These are phyloP conservation scores for Drosophila sulfurigaster DNA, from an alignment of 1,140 invertebrate genomes.

Conservation along the genomic window DNA sequence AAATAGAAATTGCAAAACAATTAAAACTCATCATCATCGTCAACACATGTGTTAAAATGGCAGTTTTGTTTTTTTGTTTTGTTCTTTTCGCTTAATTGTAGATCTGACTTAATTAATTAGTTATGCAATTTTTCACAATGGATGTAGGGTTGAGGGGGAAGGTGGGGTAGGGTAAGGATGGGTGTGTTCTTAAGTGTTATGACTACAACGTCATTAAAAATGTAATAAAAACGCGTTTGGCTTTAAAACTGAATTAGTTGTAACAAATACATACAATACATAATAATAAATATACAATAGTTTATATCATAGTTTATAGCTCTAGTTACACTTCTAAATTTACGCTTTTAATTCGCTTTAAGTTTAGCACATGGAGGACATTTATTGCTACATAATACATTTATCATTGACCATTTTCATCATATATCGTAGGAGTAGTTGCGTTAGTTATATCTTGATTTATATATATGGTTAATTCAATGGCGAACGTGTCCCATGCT, in stretches of 20 bases:
- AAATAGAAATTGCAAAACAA: conserved; percentile 20
- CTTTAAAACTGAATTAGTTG: conserved; percentile 61
- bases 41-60: conserved; percentile 69
- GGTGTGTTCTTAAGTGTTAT: conserved; percentile 61
- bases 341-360: conserved; percentile 50
- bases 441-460: conserved; percentile 3
- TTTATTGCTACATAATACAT: conserved; percentile 80
- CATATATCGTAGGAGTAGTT: conserved; percentile 43
- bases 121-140: conserved; percentile 52
- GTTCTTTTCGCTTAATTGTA: conserved; percentile 13
- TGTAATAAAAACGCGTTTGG: conserved; percentile 65
- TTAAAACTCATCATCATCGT: conserved; percentile 2
- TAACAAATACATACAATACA: conserved; percentile 68
- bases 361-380: conserved; percentile 84
- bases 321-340: conserved; percentile 50
- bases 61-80: conserved; percentile 52
- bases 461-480: no score
- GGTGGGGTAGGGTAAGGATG: not conserved
- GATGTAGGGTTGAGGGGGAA: conserved; percentile 1
- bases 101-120: conserved; percentile 39
- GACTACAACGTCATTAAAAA: conserved; percentile 82
- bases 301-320: conserved; percentile 33
- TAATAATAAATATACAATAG: conserved; percentile 44
- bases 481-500: no score
- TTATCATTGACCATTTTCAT: conserved; percentile 33